Conservation (phyloP, 2,113 vertebrate species). For the Cromileptes altivelis region DNA sequence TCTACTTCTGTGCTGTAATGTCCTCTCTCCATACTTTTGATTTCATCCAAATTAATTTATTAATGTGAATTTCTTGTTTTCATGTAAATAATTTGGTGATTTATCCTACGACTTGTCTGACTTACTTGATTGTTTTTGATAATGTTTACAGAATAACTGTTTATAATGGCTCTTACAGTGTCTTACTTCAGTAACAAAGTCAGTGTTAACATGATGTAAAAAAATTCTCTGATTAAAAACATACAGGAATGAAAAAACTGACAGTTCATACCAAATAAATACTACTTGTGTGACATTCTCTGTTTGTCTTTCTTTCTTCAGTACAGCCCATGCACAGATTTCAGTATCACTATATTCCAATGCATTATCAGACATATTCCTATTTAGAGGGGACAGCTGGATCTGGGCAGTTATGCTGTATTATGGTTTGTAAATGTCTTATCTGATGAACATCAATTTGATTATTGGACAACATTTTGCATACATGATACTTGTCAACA, state of each 20-base stretch:
- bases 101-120: conserved; percentile 46
- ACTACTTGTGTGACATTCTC: conserved; percentile 28
- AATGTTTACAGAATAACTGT: conserved; percentile 61
- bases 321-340: too few species aligned
- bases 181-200: conserved; percentile 23
- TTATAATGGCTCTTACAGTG: conserved; percentile 53
- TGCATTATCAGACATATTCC: background rate
- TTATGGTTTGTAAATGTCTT: too few species aligned
- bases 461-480: background rate
- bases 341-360: background rate
- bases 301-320: background rate
- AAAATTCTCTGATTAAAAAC: conserved; percentile 42
- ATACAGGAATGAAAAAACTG: conserved; percentile 7
- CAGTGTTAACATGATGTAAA: conserved; percentile 54
- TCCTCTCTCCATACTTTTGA: conserved; percentile 23
- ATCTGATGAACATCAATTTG: background rate
- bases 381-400: background rate
- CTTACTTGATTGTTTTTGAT: conserved; percentile 65
- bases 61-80: conserved; percentile 52
- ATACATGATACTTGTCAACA: too few species aligned
- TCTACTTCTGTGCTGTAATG: conserved; percentile 30
- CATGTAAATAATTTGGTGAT: conserved; percentile 48
- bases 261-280: conserved; percentile 73
- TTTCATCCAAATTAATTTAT: conserved; percentile 71
- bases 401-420: too few species aligned